These are phyloP conservation scores for Eupithecia abbreviata DNA, from an alignment of 2,888 invertebrate genomes.

Conservation along the genomic window DNA sequence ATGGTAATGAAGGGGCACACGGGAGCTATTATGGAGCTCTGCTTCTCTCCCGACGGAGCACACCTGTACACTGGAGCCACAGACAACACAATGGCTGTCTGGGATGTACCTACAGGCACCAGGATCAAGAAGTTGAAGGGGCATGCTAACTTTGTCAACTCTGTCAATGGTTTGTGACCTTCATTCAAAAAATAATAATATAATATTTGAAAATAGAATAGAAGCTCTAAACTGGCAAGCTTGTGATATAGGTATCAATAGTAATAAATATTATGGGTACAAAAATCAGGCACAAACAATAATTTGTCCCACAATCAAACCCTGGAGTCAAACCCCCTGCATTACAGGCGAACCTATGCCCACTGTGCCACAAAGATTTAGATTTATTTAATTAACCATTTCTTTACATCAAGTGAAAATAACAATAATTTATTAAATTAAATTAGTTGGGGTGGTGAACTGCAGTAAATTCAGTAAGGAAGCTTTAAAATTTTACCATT, in stretches of 20 bases:
- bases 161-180: slow-evolving; percentile 81
- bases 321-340: no score
- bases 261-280: no score
- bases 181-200: neutral
- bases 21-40: slow-evolving; percentile 97
- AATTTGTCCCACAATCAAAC: no score
- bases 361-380: no score
- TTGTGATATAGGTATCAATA: neutral
- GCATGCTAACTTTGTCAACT: slow-evolving; percentile 90
- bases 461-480: neutral
- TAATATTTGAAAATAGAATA: neutral
- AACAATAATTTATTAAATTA: no score
- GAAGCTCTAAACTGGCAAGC: no score
- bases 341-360: no score
- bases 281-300: no score
- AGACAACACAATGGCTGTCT: slow-evolving; percentile 96
- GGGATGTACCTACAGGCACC: slow-evolving; percentile 96
- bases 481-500: neutral
- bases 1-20: slow-evolving; percentile 96
- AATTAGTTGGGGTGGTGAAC: no score
- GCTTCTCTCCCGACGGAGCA: slow-evolving; percentile 93
- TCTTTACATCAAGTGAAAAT: no score
- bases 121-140: slow-evolving; percentile 96
- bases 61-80: slow-evolving; percentile 95
- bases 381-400: no score